phyloP scores from a whole-genome alignment of 1,140 invertebrate species.

The Halictus rubicundus region DNA sequence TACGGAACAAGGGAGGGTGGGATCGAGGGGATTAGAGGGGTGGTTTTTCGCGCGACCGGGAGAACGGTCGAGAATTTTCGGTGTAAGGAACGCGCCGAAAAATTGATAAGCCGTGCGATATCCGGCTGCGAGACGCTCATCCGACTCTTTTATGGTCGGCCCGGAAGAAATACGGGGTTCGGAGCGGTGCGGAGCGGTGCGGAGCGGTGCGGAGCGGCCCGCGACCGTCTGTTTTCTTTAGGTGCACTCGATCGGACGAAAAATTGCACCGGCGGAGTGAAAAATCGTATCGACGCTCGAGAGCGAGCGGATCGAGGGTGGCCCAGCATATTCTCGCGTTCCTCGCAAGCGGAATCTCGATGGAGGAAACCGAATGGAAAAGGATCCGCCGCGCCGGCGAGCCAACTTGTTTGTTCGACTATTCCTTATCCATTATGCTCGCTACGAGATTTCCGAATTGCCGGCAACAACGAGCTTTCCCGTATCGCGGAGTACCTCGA shows the following conservation, averaged over 20 bases:
- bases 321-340: neutral
- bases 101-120: slow-evolving; percentile 5
- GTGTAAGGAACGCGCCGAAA: neutral
- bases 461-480: neutral
- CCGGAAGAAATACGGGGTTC: slow-evolving; percentile 15
- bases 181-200: no score
- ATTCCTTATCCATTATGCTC: neutral
- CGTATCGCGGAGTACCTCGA: neutral
- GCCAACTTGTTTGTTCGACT: neutral
- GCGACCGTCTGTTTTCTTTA: slow-evolving; percentile 26
- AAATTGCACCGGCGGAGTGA: slow-evolving; percentile 31
- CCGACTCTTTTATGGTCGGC: slow-evolving; percentile 4
- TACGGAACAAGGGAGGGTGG: neutral
- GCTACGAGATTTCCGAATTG: neutral
- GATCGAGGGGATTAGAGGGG: neutral
- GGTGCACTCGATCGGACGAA: slow-evolving; percentile 32
- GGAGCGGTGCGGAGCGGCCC: no score
- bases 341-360: neutral
- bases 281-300: slow-evolving; percentile 39
- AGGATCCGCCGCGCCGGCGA: neutral
- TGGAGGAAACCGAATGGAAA: slow-evolving; percentile 17
- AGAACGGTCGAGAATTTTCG: slow-evolving; percentile 4
- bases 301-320: neutral
- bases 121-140: neutral
- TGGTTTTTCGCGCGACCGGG: no score